These are phyloP conservation scores for Trematomus loennbergii DNA, from an alignment of 2,113 vertebrate species.

Conservation along the genomic window DNA sequence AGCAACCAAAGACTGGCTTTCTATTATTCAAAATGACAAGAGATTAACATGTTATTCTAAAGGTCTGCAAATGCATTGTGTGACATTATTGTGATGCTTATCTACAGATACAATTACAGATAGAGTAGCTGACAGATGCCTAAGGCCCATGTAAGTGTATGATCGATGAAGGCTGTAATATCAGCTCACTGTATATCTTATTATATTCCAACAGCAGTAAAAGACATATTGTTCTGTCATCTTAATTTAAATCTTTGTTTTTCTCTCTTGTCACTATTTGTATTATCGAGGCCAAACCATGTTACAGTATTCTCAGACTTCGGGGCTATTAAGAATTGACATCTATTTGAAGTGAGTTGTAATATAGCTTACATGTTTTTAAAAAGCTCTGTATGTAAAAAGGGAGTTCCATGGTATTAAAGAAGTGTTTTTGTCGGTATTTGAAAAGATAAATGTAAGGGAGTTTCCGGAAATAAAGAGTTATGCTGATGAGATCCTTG, in stretches of 20 bases:
- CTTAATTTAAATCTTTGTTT: background rate
- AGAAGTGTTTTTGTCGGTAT: too few relatives aligned
- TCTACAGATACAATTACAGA: background rate
- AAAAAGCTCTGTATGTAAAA: background rate
- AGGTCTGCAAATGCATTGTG: background rate
- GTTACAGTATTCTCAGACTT: background rate
- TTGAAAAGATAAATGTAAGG: too few relatives aligned
- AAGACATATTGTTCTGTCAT: background rate
- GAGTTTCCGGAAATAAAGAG: too few relatives aligned
- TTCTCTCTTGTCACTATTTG: background rate
- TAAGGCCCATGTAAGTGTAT: too few relatives aligned
- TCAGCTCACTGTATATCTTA: background rate
- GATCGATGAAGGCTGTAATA: too few relatives aligned
- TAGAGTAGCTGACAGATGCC: background rate
- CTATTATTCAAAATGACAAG: background rate
- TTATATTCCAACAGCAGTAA: background rate
- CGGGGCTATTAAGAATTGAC: background rate
- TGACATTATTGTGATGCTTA: background rate
- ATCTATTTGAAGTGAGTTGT: background rate
- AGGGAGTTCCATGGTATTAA: too few relatives aligned
- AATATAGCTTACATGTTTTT: background rate
- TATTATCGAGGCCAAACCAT: background rate
- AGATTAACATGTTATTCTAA: background rate
- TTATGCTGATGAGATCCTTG: background rate
- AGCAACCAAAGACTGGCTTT: background rate